A percentile compares a stretch with the other conserved stretches of the same genome.
Conservation (phyloP, 23 tunicate genomes). For the Trididemnum miniatum region DNA sequence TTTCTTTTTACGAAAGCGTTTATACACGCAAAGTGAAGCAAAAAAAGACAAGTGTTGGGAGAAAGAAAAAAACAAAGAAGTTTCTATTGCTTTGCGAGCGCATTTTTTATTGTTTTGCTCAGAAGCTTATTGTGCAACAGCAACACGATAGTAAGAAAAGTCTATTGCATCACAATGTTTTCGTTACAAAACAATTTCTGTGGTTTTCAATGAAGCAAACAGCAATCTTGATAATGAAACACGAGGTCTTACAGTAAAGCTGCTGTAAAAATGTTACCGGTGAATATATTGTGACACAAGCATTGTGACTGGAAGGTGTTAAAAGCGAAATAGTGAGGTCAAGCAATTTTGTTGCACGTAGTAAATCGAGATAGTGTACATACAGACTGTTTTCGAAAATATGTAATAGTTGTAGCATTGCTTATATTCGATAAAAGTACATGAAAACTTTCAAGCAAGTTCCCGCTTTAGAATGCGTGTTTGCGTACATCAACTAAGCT, state of each 20-base stretch:
- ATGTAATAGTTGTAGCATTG: neutral
- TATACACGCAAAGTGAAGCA: neutral
- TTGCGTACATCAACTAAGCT: too few relatives aligned
- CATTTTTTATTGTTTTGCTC: constrained; percentile 16
- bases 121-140: neutral
- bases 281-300: neutral
- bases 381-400: neutral
- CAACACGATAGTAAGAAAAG: neutral
- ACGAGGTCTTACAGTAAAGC: constrained; percentile 3
- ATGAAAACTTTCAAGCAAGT: too few relatives aligned
- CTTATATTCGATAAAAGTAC: neutral
- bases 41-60: neutral
- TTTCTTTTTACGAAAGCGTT: neutral
- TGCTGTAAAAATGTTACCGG: neutral
- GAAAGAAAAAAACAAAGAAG: neutral
- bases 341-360: neutral
- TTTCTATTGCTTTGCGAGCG: neutral
- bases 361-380: neutral
- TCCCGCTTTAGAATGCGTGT: too few relatives aligned
- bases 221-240: constrained; percentile 7
- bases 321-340: neutral
- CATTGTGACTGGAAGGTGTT: neutral
- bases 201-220: constrained; percentile 10
- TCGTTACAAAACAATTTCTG: constrained; percentile 4
- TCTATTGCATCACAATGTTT: neutral